Evolutionary conservation across 1,140 invertebrate genomes (phyloP).

Genomic region (Muscidifurax raptorellus): DNA sequence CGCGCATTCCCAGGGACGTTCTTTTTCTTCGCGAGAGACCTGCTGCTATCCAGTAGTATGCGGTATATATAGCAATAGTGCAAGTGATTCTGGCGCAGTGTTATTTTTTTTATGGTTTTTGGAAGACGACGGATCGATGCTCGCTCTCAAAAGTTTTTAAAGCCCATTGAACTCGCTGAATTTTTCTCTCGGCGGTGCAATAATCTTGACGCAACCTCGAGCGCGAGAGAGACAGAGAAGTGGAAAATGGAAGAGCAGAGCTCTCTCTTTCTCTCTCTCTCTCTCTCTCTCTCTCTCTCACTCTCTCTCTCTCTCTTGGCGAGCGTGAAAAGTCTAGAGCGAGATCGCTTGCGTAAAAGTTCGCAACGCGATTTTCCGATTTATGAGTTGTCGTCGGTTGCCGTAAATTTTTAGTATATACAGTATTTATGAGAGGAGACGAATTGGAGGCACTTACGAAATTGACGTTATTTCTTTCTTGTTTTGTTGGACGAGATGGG

Average conservation of each 20-base stretch:
- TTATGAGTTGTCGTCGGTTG: background rate
- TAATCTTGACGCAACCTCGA: too few species aligned
- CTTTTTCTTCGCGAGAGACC: background rate
- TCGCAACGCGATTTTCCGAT: background rate
- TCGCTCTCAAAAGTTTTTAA: too few species aligned
- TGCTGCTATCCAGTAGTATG: slow-evolving; percentile 14
- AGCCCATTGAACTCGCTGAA: too few species aligned
- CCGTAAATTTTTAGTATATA: too few species aligned
- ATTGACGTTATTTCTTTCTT: background rate
- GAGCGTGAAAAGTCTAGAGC: background rate
- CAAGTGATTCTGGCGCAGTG: background rate
- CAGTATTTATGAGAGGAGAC: background rate
- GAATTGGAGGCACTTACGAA: background rate
- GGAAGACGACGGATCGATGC: too few species aligned
- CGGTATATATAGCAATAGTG: too few species aligned
- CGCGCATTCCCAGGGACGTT: slow-evolving; percentile 67
- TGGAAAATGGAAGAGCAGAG: background rate
- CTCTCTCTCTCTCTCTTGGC: background rate
- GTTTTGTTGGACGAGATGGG: too few species aligned
- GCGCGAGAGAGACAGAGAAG: background rate
- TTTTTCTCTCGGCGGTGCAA: too few species aligned
- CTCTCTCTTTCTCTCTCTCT: background rate
- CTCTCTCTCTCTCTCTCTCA: too few species aligned
- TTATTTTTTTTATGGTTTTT: background rate
- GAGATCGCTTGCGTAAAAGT: too few species aligned